phyloP scores from a whole-genome alignment of 2,113 vertebrate genomes.

The Lontra canadensis region DNA sequence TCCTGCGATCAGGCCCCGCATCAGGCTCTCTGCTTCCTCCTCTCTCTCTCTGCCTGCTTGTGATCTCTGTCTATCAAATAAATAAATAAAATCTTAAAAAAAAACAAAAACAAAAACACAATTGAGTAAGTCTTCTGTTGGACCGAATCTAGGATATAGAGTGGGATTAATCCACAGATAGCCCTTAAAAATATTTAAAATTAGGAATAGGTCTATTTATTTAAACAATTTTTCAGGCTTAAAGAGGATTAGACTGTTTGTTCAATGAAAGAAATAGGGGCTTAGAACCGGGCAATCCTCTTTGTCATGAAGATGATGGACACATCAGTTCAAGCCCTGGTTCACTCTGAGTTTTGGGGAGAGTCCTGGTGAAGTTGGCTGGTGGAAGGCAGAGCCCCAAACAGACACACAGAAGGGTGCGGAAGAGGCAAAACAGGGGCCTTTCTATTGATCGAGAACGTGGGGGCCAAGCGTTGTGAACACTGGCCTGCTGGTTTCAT shows the following conservation, averaged over 20 bases:
- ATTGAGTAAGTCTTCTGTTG: too few species aligned
- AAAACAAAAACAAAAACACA: too few species aligned
- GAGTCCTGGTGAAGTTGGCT: too few species aligned
- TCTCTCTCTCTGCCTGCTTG: too few species aligned
- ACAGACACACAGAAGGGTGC: background rate
- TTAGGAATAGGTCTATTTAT: background rate
- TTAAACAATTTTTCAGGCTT: background rate
- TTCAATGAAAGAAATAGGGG: background rate
- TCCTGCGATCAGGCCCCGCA: too few species aligned
- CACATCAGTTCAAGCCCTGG: background rate
- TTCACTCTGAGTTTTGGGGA: background rate
- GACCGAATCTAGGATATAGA: too few species aligned
- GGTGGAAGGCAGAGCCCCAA: background rate
- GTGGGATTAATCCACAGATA: too few species aligned
- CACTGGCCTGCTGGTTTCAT: background rate
- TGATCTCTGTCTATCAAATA: too few species aligned
- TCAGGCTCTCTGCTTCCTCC: too few species aligned
- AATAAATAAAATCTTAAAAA: too few species aligned
- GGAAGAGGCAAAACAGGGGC: background rate
- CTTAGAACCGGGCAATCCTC: background rate
- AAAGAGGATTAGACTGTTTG: background rate
- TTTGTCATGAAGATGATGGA: background rate
- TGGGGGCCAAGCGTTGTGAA: too few species aligned
- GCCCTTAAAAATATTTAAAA: background rate
- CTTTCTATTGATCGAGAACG: background rate